phyloP scores from a whole-genome alignment of 2,797 vertebrate species.

The Pachyuromys duprasi region DNA sequence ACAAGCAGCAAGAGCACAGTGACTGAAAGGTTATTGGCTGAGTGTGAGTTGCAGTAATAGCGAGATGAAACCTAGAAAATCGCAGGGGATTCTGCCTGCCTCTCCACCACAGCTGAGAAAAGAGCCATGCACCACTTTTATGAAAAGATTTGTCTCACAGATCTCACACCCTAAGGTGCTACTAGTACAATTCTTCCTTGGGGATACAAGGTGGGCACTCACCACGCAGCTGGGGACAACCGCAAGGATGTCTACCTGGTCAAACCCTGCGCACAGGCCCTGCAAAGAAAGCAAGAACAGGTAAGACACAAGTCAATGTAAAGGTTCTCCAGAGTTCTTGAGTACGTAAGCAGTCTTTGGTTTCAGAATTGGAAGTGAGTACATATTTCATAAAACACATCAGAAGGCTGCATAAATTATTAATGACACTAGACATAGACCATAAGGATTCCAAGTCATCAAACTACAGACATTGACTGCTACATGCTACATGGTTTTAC shows the following conservation, averaged over 20 bases:
- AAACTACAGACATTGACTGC: constrained; percentile 29
- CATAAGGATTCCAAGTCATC: background rate
- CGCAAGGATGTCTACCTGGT: constrained; percentile 49
- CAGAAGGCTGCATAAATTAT: constrained; percentile 49
- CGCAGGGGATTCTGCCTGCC: background rate
- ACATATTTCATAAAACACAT: background rate
- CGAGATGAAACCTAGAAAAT: background rate
- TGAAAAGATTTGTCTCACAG: background rate
- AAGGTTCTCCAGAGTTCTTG: constrained; percentile 21
- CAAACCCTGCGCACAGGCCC: constrained; percentile 67
- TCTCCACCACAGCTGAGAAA: background rate
- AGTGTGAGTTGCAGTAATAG: background rate
- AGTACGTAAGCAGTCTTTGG: constrained; percentile 8
- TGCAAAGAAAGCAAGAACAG: constrained; percentile 79
- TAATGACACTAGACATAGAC: background rate
- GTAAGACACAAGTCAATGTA: constrained; percentile 18
- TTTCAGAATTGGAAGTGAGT: constrained; percentile 27
- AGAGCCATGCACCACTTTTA: background rate
- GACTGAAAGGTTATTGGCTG: background rate
- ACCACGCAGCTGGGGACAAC: constrained; percentile 70
- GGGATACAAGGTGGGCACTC: constrained; percentile 72
- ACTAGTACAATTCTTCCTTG: background rate
- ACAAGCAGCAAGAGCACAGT: background rate
- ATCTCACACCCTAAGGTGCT: background rate
- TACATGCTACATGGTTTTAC: background rate